phyloP scores from a whole-genome alignment of 2,888 invertebrate genomes.

The Cerastis rubricosa region DNA sequence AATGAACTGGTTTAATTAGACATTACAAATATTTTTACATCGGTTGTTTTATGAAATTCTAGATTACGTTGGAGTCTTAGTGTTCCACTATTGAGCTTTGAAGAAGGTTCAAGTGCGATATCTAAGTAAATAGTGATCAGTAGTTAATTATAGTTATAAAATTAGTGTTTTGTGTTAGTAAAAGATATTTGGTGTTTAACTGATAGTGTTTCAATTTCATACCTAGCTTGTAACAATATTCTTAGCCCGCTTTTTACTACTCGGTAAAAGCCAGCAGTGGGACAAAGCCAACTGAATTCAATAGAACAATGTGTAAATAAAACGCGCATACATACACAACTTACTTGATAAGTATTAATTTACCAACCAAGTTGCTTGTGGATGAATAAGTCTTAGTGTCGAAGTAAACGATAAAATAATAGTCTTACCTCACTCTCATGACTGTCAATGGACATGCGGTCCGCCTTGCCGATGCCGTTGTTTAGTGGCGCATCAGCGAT shows the following conservation, averaged over 20 bases:
- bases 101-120: no score
- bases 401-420: background rate
- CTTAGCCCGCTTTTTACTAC: background rate
- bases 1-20: background rate
- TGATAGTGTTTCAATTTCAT: no score
- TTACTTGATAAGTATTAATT: background rate
- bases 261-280: background rate
- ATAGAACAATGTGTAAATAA: background rate
- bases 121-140: no score
- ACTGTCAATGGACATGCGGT: slow-evolving; percentile 79
- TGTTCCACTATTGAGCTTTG: no score
- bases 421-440: slow-evolving; percentile 84
- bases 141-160: no score
- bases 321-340: background rate
- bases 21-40: background rate
- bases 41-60: no score
- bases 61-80: no score
- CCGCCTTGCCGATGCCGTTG: slow-evolving; percentile 81
- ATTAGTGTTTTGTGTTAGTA: no score
- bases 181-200: no score
- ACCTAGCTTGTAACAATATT: no score
- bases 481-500: slow-evolving; percentile 87
- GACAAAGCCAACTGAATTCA: background rate
- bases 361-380: background rate
- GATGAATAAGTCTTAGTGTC: background rate